Evolutionary conservation across 2,113 vertebrate genomes (phyloP), one percentile per base, ranked within the genome.

Genomic region (Macquaria ambigua): DNA sequence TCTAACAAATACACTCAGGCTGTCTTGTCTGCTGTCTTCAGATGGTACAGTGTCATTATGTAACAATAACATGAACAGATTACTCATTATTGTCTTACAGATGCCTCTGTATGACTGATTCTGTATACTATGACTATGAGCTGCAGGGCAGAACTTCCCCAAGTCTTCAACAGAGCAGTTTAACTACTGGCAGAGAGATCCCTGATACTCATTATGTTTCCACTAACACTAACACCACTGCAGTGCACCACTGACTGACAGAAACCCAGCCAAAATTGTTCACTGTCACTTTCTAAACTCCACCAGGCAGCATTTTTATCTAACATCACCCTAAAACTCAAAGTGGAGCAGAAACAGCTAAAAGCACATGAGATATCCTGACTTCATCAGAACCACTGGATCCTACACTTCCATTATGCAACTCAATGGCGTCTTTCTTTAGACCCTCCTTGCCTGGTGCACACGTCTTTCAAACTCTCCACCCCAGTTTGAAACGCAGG

Each of bases 41-140:
- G 37, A 21, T 20, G 4, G 53, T 10, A 58, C 4, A 14, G 12
- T 59, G 53, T 52, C 59, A 76, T 64, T 63, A 46, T 25, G 56
- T 59, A 68, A 58, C 50, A 53, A 52, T 41, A 41, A 55, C 61
- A 64, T 34, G 20, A 55, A 63, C 50, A 84, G n/a, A 50, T 62
- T 14, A 46, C 58, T 72, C 39, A 64, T 34, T 25, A 71, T 12
- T 39, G 8, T 63, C 28, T 59, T 81, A 23, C 58, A 72, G 52
- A 71, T 77, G 48, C 43, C 46, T 66, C 52, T 66, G 18, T 58
- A 34, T 55, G 50, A 23, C 63, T 55, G 50, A 23, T 52, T 14
- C 21, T 28, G 37, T 74, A 28, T 59, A n/a, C 37, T 59, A 16
- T 28, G n/a, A 55, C 34, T 6, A 28, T 18, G 25, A 58, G 37